Base-by-base conservation (phyloP, 30 jellyfish, hydroid and myxozoan species). In the Catostylus mosaicus region DNA sequence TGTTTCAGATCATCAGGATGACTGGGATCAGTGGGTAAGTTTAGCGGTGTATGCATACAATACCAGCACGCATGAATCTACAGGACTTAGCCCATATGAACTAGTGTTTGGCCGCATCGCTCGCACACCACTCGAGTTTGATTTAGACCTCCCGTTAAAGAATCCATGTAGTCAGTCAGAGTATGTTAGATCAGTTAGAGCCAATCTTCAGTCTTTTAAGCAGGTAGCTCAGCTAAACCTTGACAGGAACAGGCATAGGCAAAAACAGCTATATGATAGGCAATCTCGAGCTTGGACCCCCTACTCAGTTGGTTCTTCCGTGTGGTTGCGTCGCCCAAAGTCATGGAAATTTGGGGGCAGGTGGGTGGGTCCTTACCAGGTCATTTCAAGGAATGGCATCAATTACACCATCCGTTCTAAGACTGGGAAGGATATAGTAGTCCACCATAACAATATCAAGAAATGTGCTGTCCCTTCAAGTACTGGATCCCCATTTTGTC, bases 71-170 rank as follows among this genome's bases (percentile, higher is more conserved):
- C 84, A 86, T 64, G 91, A 65, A 48, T 86, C 96, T 20, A 75
- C 96, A 12, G 90, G 85, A 16, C 30, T 73, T 51, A 36, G 77
- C 65, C 95, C 95, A 27, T 84, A 84, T 65, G 89, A 72, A 26
- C 5, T 63, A 27, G 77, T 84, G 0, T 84, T 84, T 74, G 95
- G 82, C 29, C 22, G 67, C 7, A 30, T 36, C 40, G 68, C 40
- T n/a, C 36, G 82, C 20, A 43, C 68, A 47, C 75, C 75, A 11
- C 31, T 75, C 22, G 61, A 35, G 60, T n/a, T 76, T 30, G 73
- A 37, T 60, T 20, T 54, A 47, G 62, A 43, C 70, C 30, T 61
- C 27, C 78, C 78, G 10, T 30, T 46, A 71, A 35, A 61, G 34
- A 31, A 62, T 26, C 70, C 79, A 35, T 75, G 52, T 26, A 59